Conservation (phyloP, 2,888 invertebrate genomes). For the Unio pictorum region DNA sequence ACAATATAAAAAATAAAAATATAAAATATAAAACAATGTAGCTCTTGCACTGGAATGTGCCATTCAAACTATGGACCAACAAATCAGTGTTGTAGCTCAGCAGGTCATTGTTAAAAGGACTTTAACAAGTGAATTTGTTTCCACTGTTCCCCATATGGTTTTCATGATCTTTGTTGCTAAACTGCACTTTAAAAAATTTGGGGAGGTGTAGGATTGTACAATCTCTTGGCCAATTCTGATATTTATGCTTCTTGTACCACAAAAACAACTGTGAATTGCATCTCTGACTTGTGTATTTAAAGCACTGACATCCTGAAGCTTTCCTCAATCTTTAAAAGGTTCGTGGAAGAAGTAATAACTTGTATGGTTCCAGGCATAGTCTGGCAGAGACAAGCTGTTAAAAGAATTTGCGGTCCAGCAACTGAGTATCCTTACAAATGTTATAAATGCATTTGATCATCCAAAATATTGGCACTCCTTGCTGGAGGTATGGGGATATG, state of each 20-base stretch:
- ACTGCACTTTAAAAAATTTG: neutral
- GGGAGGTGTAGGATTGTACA: neutral
- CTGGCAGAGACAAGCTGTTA: neutral
- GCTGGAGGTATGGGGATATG: neutral
- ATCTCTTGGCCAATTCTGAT: neutral
- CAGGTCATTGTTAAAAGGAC: neutral
- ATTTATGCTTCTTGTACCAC: neutral
- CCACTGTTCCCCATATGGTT: neutral
- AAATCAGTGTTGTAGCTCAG: neutral
- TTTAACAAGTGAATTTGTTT: neutral
- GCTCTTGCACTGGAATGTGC: neutral
- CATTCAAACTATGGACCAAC: slow-evolving; percentile 2
- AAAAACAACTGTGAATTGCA: neutral
- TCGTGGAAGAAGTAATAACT: neutral
- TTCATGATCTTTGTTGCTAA: neutral
- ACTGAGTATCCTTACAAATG: neutral
- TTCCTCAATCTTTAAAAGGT: neutral
- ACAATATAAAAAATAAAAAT: neutral
- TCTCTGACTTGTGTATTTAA: neutral
- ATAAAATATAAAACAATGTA: neutral
- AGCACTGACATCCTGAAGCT: neutral
- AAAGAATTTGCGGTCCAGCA: neutral
- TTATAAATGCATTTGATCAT: neutral
- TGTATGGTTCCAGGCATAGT: neutral
- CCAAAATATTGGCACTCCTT: neutral